A percentile compares a stretch with the other conserved stretches of the same genome.
Evolutionary conservation across 2,888 invertebrate genomes (phyloP).

Genomic region (Apotomis turbidana): DNA sequence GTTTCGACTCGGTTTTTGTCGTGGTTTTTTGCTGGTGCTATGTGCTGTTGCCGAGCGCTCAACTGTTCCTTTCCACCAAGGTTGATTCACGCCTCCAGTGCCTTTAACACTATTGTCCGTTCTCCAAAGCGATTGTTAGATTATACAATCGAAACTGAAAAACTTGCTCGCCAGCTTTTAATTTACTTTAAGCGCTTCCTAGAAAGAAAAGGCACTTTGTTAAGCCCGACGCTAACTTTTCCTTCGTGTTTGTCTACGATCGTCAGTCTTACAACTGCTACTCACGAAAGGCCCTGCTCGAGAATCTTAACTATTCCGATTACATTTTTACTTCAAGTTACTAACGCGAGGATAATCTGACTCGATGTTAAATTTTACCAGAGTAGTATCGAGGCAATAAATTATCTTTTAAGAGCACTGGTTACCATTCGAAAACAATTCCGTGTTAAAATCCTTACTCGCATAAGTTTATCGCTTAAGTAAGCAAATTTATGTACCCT

Average conservation of each 20-base stretch:
- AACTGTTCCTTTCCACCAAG: constrained; percentile 75
- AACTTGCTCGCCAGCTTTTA: constrained; percentile 62
- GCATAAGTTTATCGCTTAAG: constrained; percentile 72
- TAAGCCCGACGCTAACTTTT: constrained; percentile 61
- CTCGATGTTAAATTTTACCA: constrained; percentile 50
- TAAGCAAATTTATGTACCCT: constrained; percentile 77
- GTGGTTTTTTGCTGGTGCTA: constrained; percentile 65
- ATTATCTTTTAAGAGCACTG: constrained; percentile 67
- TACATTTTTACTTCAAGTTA: constrained; percentile 56
- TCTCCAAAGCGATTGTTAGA: constrained; percentile 64
- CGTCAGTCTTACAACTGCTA: constrained; percentile 65
- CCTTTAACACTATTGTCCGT: constrained; percentile 65
- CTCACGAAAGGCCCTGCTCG: constrained; percentile 66
- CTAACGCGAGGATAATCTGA: constrained; percentile 49
- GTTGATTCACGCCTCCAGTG: constrained; percentile 63
- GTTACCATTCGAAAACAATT: constrained; percentile 67
- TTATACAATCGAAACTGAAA: constrained; percentile 60
- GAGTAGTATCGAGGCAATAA: constrained; percentile 59
- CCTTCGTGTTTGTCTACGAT: constrained; percentile 72
- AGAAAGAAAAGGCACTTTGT: constrained; percentile 64
- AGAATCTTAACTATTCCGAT: constrained; percentile 63
- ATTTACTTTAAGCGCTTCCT: constrained; percentile 70
- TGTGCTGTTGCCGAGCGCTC: constrained; percentile 55
- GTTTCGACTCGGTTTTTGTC: constrained; percentile 68
- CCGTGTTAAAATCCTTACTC: constrained; percentile 64